These are phyloP conservation scores for Eumaeus atala DNA, from an alignment of 1,140 invertebrate species.

Conservation along the genomic window DNA sequence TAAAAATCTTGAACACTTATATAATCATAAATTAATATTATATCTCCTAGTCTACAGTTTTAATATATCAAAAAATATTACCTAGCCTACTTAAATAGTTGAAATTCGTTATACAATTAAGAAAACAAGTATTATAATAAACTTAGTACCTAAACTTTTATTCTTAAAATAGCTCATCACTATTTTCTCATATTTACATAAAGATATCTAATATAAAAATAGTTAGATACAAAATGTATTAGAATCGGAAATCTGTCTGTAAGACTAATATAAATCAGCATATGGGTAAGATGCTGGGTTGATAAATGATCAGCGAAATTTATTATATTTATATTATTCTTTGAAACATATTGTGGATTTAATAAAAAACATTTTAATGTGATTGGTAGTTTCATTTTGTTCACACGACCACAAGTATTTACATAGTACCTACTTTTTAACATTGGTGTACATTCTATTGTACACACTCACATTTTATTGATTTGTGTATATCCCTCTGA, in stretches of 20 bases:
- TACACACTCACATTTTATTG: too few relatives aligned
- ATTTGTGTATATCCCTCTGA: too few relatives aligned
- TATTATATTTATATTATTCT: slow-evolving; percentile 72
- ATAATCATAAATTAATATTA: too few relatives aligned
- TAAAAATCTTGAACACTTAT: too few relatives aligned
- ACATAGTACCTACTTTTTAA: not conserved
- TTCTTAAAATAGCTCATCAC: slow-evolving; percentile 2
- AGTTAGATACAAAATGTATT: slow-evolving; percentile 5
- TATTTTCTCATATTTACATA: not conserved
- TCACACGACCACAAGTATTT: slow-evolving; percentile 13
- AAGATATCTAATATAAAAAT: slow-evolving; percentile 1
- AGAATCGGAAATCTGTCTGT: slow-evolving; percentile 18
- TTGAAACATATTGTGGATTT: slow-evolving; percentile 72
- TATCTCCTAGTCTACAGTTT: too few relatives aligned
- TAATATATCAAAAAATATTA: too few relatives aligned
- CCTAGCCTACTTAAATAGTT: too few relatives aligned
- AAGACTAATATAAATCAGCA: slow-evolving; percentile 46
- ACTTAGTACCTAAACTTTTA: too few relatives aligned
- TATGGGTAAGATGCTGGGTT: slow-evolving; percentile 51
- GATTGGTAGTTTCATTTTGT: slow-evolving; percentile 42
- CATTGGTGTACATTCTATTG: too few relatives aligned
- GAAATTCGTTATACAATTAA: too few relatives aligned
- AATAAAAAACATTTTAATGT: slow-evolving; percentile 67
- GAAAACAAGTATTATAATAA: too few relatives aligned
- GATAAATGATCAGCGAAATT: slow-evolving; percentile 61